A percentile compares a stretch with the other conserved stretches of the same genome.
These are phyloP conservation scores for Ceratitis capitata DNA, from an alignment of 1,140 invertebrate species.

Conservation along the genomic window DNA sequence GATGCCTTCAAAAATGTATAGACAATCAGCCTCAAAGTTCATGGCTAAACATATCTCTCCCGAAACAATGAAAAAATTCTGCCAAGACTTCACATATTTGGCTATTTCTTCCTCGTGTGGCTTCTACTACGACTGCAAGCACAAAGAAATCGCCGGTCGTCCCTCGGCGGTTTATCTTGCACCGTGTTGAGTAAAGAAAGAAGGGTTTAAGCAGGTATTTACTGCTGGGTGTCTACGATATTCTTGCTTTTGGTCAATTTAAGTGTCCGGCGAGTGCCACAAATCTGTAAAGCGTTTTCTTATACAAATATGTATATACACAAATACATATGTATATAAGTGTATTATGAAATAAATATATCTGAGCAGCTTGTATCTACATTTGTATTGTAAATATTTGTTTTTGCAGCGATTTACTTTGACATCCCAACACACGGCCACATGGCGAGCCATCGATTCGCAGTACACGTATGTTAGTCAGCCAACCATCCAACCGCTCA, in stretches of 20 bases:
- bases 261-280: neutral
- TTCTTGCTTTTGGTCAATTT: neutral
- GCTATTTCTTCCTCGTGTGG: no score
- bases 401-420: constrained; percentile 1
- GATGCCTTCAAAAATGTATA: no score
- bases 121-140: no score
- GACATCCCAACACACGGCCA: neutral
- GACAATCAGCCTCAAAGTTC: no score
- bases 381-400: neutral
- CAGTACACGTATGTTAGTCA: no score
- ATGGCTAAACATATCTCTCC: no score
- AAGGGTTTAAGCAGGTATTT: no score
- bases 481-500: neutral
- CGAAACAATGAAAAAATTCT: no score
- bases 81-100: no score
- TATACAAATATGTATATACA: neutral
- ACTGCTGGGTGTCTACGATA: neutral
- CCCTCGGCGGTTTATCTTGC: no score
- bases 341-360: neutral
- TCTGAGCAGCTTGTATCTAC: neutral
- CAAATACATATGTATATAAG: neutral
- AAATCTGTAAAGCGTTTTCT: neutral
- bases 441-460: neutral
- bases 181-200: no score
- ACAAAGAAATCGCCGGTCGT: no score